These are phyloP conservation scores for Tetramorium alpestre DNA, from an alignment of 1,140 invertebrate species.

Conservation along the genomic window DNA sequence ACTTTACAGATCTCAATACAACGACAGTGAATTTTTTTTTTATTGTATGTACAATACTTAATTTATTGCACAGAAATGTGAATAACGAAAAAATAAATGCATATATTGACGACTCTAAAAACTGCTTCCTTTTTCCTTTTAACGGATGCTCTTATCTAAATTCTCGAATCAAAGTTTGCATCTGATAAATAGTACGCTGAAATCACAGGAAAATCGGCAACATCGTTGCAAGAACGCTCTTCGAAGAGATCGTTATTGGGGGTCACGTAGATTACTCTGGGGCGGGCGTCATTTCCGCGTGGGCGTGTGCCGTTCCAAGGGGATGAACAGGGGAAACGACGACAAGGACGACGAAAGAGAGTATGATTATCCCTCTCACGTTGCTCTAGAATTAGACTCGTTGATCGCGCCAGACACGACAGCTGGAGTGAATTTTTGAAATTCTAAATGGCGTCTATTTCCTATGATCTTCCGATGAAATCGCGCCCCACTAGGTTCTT, in stretches of 20 bases:
- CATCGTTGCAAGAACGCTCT: constrained; percentile 56
- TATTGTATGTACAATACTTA: neutral
- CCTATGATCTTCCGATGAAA: constrained; percentile 64
- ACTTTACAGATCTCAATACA: neutral
- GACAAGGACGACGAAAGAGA: constrained; percentile 35
- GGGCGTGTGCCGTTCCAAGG: constrained; percentile 78
- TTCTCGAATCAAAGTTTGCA: neutral
- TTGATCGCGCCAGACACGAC: constrained; percentile 70
- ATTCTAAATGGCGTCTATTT: constrained; percentile 72
- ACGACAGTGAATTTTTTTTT: neutral
- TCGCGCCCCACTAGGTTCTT: neutral
- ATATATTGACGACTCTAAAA: neutral
- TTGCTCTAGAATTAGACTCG: constrained; percentile 67
- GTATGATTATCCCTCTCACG: constrained; percentile 52
- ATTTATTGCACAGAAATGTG: neutral
- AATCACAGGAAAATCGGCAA: constrained; percentile 68
- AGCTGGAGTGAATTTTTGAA: constrained; percentile 73
- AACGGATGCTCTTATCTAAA: neutral
- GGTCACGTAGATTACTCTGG: constrained; percentile 79
- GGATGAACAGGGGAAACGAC: constrained; percentile 35
- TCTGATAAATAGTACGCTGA: neutral
- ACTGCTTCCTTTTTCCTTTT: neutral
- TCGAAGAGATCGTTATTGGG: constrained; percentile 68
- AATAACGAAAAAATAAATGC: neutral
- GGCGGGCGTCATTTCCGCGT: constrained; percentile 84